phyloP scores from a whole-genome alignment of 2,797 vertebrate species.

The Harpagifer antarcticus region DNA sequence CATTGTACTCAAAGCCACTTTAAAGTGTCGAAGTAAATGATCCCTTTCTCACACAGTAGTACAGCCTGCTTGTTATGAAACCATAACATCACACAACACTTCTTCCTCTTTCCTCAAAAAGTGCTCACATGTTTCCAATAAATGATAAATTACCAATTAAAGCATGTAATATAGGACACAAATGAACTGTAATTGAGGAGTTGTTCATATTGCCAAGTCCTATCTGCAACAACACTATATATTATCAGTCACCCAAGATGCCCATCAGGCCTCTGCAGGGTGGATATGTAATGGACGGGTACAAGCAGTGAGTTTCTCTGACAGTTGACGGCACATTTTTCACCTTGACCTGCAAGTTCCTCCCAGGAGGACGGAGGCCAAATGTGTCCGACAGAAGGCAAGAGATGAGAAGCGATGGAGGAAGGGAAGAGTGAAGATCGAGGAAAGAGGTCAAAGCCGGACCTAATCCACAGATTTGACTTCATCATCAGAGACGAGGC shows the following conservation, averaged over 20 bases:
- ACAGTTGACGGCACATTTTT: neutral
- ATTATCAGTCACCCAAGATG: slow-evolving; percentile 22
- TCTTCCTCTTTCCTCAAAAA: neutral
- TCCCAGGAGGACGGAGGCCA: slow-evolving; percentile 44
- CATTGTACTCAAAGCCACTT: neutral
- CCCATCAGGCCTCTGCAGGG: slow-evolving; percentile 11
- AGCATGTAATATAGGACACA: neutral
- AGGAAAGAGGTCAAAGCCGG: slow-evolving; percentile 45
- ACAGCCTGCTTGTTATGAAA: slow-evolving; percentile 1
- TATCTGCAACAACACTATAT: neutral
- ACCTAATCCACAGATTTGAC: slow-evolving; percentile 70
- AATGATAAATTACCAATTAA: neutral
- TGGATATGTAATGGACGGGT: neutral
- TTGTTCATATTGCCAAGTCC: no score
- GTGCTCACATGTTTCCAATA: neutral
- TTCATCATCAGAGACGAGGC: slow-evolving; percentile 45
- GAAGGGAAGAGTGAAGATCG: slow-evolving; percentile 4
- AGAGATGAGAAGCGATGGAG: neutral
- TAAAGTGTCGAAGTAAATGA: slow-evolving; percentile 19
- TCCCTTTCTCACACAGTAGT: slow-evolving; percentile 12
- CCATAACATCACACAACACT: neutral
- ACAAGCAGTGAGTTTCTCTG: slow-evolving; percentile 16
- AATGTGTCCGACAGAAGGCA: slow-evolving; percentile 47
- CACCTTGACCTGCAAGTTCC: slow-evolving; percentile 25
- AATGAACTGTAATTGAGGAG: neutral